Percentiles rank a stretch among this genome's conserved stretches.
phyloP scores from a whole-genome alignment of 1,140 invertebrate species.

The Pogonomyrmex barbatus region DNA sequence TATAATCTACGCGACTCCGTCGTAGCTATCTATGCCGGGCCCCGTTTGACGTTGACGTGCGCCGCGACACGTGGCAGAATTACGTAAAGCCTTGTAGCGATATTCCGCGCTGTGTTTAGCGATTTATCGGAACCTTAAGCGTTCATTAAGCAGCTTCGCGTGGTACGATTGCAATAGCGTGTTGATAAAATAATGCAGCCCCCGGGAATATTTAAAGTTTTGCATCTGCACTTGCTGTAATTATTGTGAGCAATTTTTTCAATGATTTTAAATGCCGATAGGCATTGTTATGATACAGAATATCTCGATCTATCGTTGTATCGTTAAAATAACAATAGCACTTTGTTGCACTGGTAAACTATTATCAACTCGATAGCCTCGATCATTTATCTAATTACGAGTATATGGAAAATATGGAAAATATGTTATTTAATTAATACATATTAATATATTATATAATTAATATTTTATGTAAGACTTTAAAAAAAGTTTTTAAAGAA shows the following conservation, averaged over 20 bases:
- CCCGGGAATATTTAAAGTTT: background rate
- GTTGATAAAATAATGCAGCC: constrained; percentile 5
- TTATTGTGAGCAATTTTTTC: background rate
- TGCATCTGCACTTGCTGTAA: background rate
- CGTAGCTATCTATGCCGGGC: constrained; percentile 15
- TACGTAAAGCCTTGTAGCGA: constrained; percentile 43
- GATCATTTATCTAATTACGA: background rate
- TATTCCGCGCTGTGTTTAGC: background rate
- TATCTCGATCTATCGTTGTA: background rate
- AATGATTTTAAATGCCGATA: background rate
- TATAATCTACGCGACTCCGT: constrained; percentile 17
- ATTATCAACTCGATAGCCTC: background rate
- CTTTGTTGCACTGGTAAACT: background rate
- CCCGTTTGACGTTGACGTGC: constrained; percentile 35
- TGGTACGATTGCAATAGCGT: constrained; percentile 1
- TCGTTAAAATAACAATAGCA: too few species aligned
- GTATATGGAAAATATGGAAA: background rate
- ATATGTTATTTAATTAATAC: background rate
- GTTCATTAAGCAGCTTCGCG: constrained; percentile 4
- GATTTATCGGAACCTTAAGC: constrained; percentile 27
- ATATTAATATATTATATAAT: background rate
- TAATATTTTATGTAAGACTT: too few species aligned
- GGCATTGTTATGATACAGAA: background rate
- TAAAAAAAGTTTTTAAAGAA: too few species aligned
- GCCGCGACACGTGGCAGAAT: constrained; percentile 33